Base-by-base conservation (phyloP, 2,888 invertebrate genomes). In the Sthenelais limicola region DNA sequence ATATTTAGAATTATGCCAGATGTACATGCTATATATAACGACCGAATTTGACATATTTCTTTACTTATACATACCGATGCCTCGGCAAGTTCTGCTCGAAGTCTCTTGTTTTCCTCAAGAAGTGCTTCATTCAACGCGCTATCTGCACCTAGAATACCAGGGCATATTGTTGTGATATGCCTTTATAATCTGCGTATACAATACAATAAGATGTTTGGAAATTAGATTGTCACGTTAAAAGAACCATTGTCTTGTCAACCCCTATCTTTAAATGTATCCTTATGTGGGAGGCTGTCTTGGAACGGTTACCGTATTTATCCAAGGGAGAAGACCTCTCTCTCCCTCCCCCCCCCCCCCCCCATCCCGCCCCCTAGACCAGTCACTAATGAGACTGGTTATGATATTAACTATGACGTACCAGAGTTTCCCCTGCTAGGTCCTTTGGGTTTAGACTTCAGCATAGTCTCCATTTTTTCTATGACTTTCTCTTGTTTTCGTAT, bases 401-500 rank as follows among this genome's bases (percentile, higher is more conserved):
- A 43, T 43, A n/a, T n/a, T n/a, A n/a, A n/a, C 47, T 18, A 43
- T 18, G 18, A 43, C 18, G 12, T 43, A 21, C 9, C 21, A 3
- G 5, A 18, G 28, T 32, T 18, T 24, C 26, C 47, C 32, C 33
- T 49, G 30, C 28, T n/a, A 3, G n/a, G n/a, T 18, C 38, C 28
- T 21, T 70, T 70, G n/a, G 7, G 21, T n/a, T 24, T 32, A 1
- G 35, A 28, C 48, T 70, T 38, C 15, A 85, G 47, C 26, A 86
- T 80, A 56, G 75, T 77, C 73, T 87, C 87, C 83, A 87, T 81
- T 72, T 83, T 85, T 56, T 83, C 82, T 51, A 87, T 87, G 67
- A 87, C 86, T 48, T 80, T 82, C 72, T 87, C 87, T 77, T 87
- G 87, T 72, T 85, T 82, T 56, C 81, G 80, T 75, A 82, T 83